These are phyloP conservation scores for Palythoa grandis DNA, from an alignment of 92 coral and sea anemone species.

Conservation along the genomic window DNA sequence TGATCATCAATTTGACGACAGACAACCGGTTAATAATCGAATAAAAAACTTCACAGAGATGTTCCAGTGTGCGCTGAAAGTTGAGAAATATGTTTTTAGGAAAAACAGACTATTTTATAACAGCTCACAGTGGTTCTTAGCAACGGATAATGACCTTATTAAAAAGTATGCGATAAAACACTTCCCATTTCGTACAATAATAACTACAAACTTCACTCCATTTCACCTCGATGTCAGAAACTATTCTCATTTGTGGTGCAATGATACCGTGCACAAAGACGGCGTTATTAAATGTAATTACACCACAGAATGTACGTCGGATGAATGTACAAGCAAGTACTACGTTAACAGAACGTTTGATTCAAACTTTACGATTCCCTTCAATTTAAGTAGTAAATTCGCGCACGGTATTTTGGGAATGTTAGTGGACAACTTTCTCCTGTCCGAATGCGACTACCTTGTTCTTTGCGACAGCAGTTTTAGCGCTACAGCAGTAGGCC, in stretches of 20 bases:
- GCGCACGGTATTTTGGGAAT: conserved; percentile 79
- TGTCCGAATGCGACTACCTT: conserved; percentile 85
- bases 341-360: conserved; percentile 70
- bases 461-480: conserved; percentile 92
- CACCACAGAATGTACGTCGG: conserved; percentile 56
- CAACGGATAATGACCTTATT: conserved; percentile 74
- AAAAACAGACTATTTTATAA: conserved; percentile 15
- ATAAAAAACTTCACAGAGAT: conserved; percentile 48
- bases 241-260: conserved; percentile 37
- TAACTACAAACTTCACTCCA: conserved; percentile 75
- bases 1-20: conserved; percentile 75
- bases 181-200: conserved; percentile 65
- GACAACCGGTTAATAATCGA: conserved; percentile 58
- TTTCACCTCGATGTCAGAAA: conserved; percentile 75
- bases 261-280: conserved; percentile 62
- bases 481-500: conserved; percentile 86
- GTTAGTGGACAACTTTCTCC: conserved; percentile 85
- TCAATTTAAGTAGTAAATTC: conserved; percentile 53
- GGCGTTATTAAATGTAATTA: conserved; percentile 68
- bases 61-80: conserved; percentile 75
- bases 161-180: conserved; percentile 61
- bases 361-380: conserved; percentile 28
- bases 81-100: conserved; percentile 59
- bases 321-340: conserved; percentile 54
- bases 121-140: conserved; percentile 76